A percentile compares a stretch with the other conserved stretches of the same genome.
Evolutionary conservation across 2,797 vertebrate species (phyloP).

Genomic region (Cossypha heuglini): DNA sequence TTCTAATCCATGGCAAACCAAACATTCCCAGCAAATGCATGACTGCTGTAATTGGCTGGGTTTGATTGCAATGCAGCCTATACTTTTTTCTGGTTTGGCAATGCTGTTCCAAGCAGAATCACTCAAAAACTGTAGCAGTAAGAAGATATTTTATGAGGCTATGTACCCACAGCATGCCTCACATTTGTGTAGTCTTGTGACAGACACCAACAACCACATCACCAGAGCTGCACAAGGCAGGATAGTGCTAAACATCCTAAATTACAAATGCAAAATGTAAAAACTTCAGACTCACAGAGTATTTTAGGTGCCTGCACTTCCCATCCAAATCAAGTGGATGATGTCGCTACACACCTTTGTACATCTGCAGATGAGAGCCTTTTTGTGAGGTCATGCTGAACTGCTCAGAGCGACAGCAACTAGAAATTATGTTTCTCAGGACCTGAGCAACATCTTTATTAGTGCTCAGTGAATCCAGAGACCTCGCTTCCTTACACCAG

Average conservation of each 20-base stretch:
- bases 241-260: neutral
- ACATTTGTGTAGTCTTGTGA: neutral
- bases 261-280: neutral
- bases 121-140: neutral
- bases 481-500: neutral
- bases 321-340: neutral
- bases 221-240: neutral
- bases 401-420: fast-evolving
- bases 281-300: neutral
- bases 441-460: neutral
- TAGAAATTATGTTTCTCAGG: neutral
- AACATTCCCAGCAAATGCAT: neutral
- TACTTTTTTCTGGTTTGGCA: neutral
- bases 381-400: neutral
- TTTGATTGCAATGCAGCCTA: neutral
- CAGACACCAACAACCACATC: neutral
- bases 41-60: neutral
- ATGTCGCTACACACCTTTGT: neutral
- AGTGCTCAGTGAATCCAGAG: neutral
- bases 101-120: neutral
- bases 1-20: neutral
- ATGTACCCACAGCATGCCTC: neutral
- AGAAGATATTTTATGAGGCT: neutral
- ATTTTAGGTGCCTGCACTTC: neutral
- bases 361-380: neutral